Base-by-base conservation (phyloP, 2,113 vertebrate genomes). In the Prionailurus bengalensis region DNA sequence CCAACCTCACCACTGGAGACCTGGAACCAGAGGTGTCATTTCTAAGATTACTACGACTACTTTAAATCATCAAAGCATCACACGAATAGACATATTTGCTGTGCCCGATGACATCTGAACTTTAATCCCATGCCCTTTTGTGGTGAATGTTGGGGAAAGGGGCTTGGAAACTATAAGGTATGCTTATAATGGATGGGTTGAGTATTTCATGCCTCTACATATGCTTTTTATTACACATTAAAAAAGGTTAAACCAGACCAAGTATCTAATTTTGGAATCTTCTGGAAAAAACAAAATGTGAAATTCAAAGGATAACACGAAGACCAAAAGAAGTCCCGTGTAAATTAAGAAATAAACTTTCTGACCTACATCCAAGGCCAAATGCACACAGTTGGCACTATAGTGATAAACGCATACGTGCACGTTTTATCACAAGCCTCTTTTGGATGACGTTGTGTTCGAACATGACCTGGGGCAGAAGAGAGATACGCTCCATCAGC, bases 221-320 rank as follows among this genome's bases (percentile, higher is more conserved):
- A 19, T 45, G 71, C 33, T 86, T 89, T 70, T 17, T 39, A 27
- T 74, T 92, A 74, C 16, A 95, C 16, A 29, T 23, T 63, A 33
- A 74, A 84, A 88, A 82, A 45, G 45, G 73, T 65, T 78, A 91
- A 82, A 11, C 79, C 39, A 78, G 79, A 87, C 9, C 1, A 70
- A 58, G 16, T 33, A 14, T 31, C 11, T 81, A 71, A 85, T 74
- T 95, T 90, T 92, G 70, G n/a, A 63, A 80, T 39, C 10, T 66
- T 31, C 61, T 29, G 25, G 33, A 36, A 85, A 87, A 94, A 66
- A 89, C 8, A 70, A 19, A 80, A 88, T 55, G 55, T 88, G 36
- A 92, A 93, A 89, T 91, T 53, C 53, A 85, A 73, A 91, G 79
- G 53, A 33, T 83, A 78, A 82, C 39, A 80, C 15, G 51, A 93